A percentile compares a stretch with the other conserved stretches of the same genome.
Conservation (phyloP, 1,140 invertebrate genomes). For the Bombus affinis region DNA sequence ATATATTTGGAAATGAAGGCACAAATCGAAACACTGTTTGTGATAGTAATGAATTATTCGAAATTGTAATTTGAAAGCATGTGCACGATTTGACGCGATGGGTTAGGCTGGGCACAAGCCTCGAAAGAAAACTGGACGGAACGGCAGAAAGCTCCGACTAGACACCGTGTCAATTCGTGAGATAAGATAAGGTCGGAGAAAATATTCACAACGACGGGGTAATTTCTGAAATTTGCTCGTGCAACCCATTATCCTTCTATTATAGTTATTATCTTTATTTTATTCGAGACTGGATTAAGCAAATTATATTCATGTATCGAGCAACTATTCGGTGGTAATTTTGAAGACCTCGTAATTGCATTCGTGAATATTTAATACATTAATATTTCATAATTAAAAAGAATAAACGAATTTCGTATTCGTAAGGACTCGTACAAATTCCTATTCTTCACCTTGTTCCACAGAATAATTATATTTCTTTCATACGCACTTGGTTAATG, state of each 20-base stretch:
- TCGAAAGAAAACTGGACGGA: constrained; percentile 34
- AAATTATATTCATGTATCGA: neutral
- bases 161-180: constrained; percentile 42
- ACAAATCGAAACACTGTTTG: no score
- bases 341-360: neutral
- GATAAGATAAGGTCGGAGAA: constrained; percentile 44
- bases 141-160: constrained; percentile 12
- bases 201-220: constrained; percentile 18
- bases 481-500: no score
- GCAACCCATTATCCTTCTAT: neutral
- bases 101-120: neutral
- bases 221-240: constrained; percentile 22
- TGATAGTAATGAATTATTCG: neutral
- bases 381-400: neutral
- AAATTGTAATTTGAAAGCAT: neutral
- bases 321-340: neutral
- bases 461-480: no score
- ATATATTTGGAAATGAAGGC: no score
- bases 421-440: no score
- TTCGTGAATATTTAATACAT: neutral
- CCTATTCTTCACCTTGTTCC: no score
- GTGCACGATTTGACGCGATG: neutral
- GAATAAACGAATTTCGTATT: no score
- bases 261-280: no score
- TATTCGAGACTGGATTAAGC: no score